Base-by-base conservation (phyloP, 2,888 invertebrate genomes). In the Tetrapedia diversipes region DNA sequence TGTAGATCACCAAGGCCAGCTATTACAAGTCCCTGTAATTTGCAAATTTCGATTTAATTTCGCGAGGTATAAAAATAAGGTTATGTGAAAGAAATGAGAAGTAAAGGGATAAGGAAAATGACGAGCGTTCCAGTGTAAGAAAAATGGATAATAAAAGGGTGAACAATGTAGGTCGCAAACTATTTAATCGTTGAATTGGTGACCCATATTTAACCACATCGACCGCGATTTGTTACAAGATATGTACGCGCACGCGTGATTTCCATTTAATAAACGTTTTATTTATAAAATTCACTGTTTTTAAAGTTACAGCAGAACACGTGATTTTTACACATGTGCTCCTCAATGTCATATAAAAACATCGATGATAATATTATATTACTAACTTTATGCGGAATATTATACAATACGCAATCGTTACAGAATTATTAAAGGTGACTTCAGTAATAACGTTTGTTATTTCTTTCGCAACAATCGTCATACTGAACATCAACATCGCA, bases 1-100 rank as follows among this genome's bases (percentile, higher is more conserved):
- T 94, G 93, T 87, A 98, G 93, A 92, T 99, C 99, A 86, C 97
- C 96, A 77, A 98, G 92, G 68, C 98, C 98, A 86, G 98, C 98
- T 75, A 96, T 92, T 75, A 98, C 98, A 89, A 98, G 94, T 88
- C 95, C 95, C 97, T 95, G 86, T 67, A 91, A 85, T 69, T 47
- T 56, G 1, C 0, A 57, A 67, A 53, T 3, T 47, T 39, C 16
- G 2, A 27, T 78, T 61, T 45, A 54, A 54, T 1, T 11, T 11
- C 10, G 24, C 16, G 19, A 14, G 8, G 32, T 7, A 7, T 14
- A 47, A 6, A 34, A 54, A 1, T 19, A 0, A 27, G n/a, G 0
- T 16, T 14, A 4, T 1, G 11, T 47, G 4, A 22, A 19, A 22
- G 0, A 19, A 24, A 34, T 1, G 11, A 14, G 4, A 22, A 45